phyloP scores from a whole-genome alignment of 2,797 vertebrate species.

The Phaenicophaeus curvirostris region DNA sequence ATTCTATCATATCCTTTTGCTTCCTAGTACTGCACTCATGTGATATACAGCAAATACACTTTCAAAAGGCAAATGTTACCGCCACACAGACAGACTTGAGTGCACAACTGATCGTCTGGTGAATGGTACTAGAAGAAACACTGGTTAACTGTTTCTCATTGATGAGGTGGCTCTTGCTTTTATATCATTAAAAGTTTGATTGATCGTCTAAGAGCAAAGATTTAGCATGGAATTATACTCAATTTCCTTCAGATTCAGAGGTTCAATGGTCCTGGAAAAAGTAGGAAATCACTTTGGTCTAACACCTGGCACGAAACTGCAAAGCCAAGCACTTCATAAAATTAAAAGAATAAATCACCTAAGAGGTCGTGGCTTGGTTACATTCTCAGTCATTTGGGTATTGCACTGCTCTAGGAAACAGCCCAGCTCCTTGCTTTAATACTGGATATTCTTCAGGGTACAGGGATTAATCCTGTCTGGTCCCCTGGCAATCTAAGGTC shows the following conservation, averaged over 20 bases:
- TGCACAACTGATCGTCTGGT: not conserved
- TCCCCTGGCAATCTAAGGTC: not conserved
- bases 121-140: not conserved
- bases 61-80: not conserved
- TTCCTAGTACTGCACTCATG: not conserved
- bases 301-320: not conserved
- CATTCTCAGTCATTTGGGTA: not conserved
- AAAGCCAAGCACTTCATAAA: not conserved
- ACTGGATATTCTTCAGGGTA: constrained; percentile 3
- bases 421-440: not conserved
- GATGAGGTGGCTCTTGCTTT: not conserved
- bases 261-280: not conserved
- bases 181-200: not conserved
- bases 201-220: not conserved
- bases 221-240: not conserved
- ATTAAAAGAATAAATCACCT: constrained; percentile 18
- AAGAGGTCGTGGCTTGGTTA: not conserved
- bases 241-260: not conserved
- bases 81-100: not conserved
- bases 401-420: not conserved
- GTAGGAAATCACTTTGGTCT: not conserved
- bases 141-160: not conserved
- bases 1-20: not conserved
- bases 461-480: not conserved
- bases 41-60: not conserved